These are phyloP conservation scores for Myiozetetes cayanensis DNA, from an alignment of 2,113 vertebrate genomes.

Conservation along the genomic window DNA sequence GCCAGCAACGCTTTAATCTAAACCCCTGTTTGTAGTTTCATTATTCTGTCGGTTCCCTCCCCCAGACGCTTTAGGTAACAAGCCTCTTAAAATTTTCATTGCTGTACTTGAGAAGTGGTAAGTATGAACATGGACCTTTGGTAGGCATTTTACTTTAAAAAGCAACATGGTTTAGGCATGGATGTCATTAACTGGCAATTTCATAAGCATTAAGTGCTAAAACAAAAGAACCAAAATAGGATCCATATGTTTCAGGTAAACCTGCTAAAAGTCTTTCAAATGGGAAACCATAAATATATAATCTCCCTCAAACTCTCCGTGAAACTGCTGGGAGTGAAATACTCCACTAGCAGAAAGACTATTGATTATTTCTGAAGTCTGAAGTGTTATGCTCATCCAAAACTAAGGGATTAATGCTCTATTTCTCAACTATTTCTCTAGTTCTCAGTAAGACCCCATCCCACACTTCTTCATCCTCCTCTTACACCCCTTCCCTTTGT, in stretches of 20 bases:
- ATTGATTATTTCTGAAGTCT: background rate
- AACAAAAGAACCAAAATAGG: slow-evolving; percentile 61
- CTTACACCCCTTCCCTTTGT: background rate
- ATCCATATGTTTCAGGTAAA: slow-evolving; percentile 54
- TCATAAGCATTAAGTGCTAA: slow-evolving; percentile 61
- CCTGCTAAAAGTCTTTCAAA: slow-evolving; percentile 58
- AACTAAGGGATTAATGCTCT: background rate
- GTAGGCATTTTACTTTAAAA: slow-evolving; percentile 25
- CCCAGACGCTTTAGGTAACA: slow-evolving; percentile 5
- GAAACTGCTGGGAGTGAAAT: background rate
- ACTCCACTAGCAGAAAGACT: background rate
- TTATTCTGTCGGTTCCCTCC: background rate
- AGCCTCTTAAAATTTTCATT: slow-evolving; percentile 25
- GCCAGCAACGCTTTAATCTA: background rate
- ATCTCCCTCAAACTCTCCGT: background rate
- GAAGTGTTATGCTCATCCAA: background rate
- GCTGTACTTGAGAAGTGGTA: slow-evolving; percentile 14
- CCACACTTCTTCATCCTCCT: background rate
- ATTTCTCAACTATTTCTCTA: background rate
- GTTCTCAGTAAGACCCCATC: background rate
- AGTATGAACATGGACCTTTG: background rate
- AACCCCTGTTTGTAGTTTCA: background rate
- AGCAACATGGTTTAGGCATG: slow-evolving; percentile 41
- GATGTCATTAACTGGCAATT: slow-evolving; percentile 67
- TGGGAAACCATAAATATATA: slow-evolving; percentile 55